Evolutionary conservation across 2,797 vertebrate genomes (phyloP).

Genomic region (Lagodon rhomboides): DNA sequence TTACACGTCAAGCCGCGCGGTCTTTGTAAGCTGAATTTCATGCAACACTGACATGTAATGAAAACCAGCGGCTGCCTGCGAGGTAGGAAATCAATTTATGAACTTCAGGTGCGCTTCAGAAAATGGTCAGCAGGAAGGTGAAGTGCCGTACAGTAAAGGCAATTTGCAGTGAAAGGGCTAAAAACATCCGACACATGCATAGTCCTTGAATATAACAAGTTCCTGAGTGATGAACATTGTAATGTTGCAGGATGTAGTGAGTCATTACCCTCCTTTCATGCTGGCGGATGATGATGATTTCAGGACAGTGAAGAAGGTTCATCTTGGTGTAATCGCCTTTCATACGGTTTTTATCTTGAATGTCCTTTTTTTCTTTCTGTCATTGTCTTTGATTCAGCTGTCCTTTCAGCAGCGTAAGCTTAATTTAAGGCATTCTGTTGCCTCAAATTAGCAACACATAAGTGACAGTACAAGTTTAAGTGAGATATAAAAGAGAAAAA

Average conservation of each 20-base stretch:
- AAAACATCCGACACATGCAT: conserved; percentile 6
- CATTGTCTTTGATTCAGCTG: conserved; percentile 25
- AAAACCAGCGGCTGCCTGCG: conserved; percentile 12
- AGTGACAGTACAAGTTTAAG: conserved; percentile 10
- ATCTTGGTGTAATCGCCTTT: conserved; percentile 24
- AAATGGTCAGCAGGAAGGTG: conserved; percentile 10
- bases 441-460: conserved; percentile 22
- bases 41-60: conserved; percentile 39
- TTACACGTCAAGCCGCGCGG: conserved; percentile 15
- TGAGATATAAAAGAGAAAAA: background rate
- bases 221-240: conserved; percentile 5
- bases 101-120: conserved; percentile 20
- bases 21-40: conserved; percentile 28
- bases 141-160: background rate
- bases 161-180: conserved; percentile 14
- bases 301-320: conserved; percentile 5
- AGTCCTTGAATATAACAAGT: conserved; percentile 22
- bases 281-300: conserved; percentile 7
- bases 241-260: conserved; percentile 9
- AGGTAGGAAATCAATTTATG: conserved; percentile 29
- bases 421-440: background rate
- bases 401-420: conserved; percentile 6
- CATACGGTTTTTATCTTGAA: conserved; percentile 8
- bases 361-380: conserved; percentile 23
- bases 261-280: conserved; percentile 6